Evolutionary conservation across 2,113 vertebrate genomes (phyloP).

Genomic region (Ranitomeya imitator): DNA sequence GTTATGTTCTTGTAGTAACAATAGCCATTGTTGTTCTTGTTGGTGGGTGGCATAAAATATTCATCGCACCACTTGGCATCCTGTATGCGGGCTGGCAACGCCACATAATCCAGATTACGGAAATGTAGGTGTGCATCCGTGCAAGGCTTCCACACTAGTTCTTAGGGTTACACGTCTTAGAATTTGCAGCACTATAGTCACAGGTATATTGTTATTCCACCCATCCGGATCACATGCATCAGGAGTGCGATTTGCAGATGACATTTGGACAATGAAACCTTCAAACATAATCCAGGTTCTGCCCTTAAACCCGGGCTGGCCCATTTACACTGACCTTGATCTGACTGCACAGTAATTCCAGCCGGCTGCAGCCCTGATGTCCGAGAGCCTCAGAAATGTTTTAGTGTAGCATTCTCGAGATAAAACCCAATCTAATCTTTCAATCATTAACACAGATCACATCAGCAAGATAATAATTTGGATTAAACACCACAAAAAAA

Average conservation of each 20-base stretch:
- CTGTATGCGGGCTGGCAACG: not conserved
- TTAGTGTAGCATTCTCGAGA: not conserved
- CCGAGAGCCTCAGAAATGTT: not conserved
- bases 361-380: not conserved
- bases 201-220: not conserved
- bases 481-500: not conserved
- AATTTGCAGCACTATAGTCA: not conserved
- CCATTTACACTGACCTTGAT: slow-evolving; percentile 46
- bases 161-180: no score
- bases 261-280: slow-evolving; percentile 12
- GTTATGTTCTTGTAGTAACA: not conserved
- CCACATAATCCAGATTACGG: not conserved
- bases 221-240: not conserved
- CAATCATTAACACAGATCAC: not conserved
- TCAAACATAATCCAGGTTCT: slow-evolving; percentile 35
- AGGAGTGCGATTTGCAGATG: not conserved
- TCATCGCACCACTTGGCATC: not conserved
- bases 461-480: not conserved
- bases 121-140: no score
- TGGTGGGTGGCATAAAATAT: not conserved
- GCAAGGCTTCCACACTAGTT: no score
- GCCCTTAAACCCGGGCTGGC: slow-evolving; percentile 30
- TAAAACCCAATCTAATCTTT: not conserved
- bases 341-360: not conserved
- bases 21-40: not conserved